Conservation (phyloP, 2,888 invertebrate genomes). For the Diploptera punctata region DNA sequence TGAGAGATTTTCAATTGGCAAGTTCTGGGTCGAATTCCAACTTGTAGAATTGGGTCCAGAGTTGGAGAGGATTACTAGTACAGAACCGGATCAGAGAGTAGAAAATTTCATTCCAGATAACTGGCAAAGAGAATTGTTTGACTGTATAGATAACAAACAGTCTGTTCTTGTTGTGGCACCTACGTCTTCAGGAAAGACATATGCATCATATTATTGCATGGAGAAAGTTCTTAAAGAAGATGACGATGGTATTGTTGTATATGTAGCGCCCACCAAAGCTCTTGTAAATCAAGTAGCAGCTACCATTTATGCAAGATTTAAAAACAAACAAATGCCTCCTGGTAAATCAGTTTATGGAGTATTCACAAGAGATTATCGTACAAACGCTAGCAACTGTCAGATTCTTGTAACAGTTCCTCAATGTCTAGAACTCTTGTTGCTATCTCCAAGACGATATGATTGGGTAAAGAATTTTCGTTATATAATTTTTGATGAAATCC, state of each 20-base stretch:
- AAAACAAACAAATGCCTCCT: slow-evolving; percentile 41
- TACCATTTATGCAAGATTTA: slow-evolving; percentile 45
- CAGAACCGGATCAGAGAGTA: slow-evolving; percentile 40
- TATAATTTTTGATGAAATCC: slow-evolving; percentile 47
- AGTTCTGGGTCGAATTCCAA: slow-evolving; percentile 39
- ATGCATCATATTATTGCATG: slow-evolving; percentile 54
- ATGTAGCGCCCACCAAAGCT: slow-evolving; percentile 53
- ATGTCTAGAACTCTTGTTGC: slow-evolving; percentile 45
- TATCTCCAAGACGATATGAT: slow-evolving; percentile 43
- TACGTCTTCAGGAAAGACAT: slow-evolving; percentile 54
- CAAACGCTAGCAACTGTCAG: slow-evolving; percentile 43
- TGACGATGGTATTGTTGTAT: slow-evolving; percentile 52
- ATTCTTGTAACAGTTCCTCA: slow-evolving; percentile 47
- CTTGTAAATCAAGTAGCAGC: slow-evolving; percentile 47
- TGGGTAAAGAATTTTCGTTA: slow-evolving; percentile 44
- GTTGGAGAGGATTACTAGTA: slow-evolving; percentile 39
- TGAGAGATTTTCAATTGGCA: neutral
- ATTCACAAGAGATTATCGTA: slow-evolving; percentile 45
- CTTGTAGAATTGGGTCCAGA: slow-evolving; percentile 44
- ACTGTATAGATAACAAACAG: slow-evolving; percentile 51
- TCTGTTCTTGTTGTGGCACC: slow-evolving; percentile 54
- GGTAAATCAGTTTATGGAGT: slow-evolving; percentile 45
- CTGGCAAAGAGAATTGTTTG: slow-evolving; percentile 52
- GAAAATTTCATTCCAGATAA: slow-evolving; percentile 51
- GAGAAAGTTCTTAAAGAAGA: slow-evolving; percentile 51